A percentile compares a stretch with the other conserved stretches of the same genome.
phyloP scores from a whole-genome alignment of 2,113 vertebrate genomes.

The Nettapus auritus region DNA sequence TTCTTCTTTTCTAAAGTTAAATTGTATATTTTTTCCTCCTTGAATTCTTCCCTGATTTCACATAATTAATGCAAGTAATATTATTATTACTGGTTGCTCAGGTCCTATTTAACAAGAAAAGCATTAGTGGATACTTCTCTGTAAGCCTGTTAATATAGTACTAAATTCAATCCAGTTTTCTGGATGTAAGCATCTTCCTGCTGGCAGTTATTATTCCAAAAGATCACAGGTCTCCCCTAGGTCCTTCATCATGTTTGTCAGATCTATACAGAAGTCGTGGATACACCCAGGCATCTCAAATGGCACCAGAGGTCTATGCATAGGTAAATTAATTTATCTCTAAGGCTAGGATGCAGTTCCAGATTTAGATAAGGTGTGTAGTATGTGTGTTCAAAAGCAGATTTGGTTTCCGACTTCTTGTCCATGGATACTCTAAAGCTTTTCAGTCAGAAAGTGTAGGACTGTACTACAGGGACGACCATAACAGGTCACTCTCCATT shows the following conservation, averaged over 20 bases:
- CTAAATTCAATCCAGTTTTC: neutral
- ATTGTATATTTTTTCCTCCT: neutral
- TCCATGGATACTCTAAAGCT: neutral
- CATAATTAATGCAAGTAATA: neutral
- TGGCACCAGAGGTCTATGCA: neutral
- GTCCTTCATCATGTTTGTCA: neutral
- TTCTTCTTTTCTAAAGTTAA: neutral
- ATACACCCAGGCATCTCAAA: neutral
- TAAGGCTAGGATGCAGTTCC: neutral
- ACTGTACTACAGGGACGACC: neutral
- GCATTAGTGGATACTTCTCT: neutral
- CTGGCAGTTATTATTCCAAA: neutral
- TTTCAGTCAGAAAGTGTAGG: neutral
- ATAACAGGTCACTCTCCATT: neutral
- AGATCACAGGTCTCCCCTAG: slow-evolving; percentile 30
- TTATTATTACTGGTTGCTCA: neutral
- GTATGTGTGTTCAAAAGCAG: neutral
- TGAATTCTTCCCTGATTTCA: neutral
- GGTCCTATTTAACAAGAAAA: neutral
- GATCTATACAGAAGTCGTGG: neutral
- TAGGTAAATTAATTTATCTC: neutral
- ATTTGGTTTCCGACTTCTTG: neutral
- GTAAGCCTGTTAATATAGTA: neutral
- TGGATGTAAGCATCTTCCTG: neutral
- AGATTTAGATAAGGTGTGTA: neutral